Percentiles rank a stretch among this genome's conserved stretches.
Conservation (phyloP, 2,888 invertebrate species). For the Pterostichus madidus region DNA sequence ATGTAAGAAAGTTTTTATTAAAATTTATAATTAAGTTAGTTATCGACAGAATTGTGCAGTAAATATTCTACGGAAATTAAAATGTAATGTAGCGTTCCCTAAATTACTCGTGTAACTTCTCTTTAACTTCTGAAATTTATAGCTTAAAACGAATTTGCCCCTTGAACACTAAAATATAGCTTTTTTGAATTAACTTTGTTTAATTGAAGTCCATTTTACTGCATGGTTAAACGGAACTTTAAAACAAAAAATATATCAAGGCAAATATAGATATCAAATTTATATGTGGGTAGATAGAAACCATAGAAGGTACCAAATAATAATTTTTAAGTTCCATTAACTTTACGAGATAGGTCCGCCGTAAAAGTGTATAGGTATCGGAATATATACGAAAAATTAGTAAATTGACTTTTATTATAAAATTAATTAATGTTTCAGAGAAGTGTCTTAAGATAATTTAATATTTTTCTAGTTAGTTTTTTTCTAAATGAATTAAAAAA, state of each 20-base stretch:
- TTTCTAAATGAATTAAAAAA: too few species aligned
- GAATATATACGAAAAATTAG: too few species aligned
- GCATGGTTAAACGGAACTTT: too few species aligned
- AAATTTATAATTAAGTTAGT: too few species aligned
- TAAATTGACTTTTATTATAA: too few species aligned
- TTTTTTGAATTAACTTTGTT: neutral
- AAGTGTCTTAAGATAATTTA: too few species aligned
- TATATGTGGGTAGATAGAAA: neutral
- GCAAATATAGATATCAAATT: neutral
- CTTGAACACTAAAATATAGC: neutral
- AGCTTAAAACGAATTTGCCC: neutral
- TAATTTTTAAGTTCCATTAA: neutral
- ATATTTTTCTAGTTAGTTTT: too few species aligned
- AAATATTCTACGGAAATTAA: conserved; percentile 20
- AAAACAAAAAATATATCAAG: neutral
- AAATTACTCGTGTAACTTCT: neutral
- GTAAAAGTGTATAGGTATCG: too few species aligned
- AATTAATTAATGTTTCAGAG: too few species aligned
- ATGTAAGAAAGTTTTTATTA: too few species aligned
- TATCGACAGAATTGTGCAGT: neutral
- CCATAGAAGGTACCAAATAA: neutral
- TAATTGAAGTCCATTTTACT: neutral
- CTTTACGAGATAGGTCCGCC: neutral
- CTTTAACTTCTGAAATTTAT: conserved; percentile 17
- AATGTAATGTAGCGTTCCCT: conserved; percentile 27